A percentile compares a stretch with the other conserved stretches of the same genome.
phyloP scores from a whole-genome alignment of 2,113 vertebrate species.

The Hipposideros armiger region DNA sequence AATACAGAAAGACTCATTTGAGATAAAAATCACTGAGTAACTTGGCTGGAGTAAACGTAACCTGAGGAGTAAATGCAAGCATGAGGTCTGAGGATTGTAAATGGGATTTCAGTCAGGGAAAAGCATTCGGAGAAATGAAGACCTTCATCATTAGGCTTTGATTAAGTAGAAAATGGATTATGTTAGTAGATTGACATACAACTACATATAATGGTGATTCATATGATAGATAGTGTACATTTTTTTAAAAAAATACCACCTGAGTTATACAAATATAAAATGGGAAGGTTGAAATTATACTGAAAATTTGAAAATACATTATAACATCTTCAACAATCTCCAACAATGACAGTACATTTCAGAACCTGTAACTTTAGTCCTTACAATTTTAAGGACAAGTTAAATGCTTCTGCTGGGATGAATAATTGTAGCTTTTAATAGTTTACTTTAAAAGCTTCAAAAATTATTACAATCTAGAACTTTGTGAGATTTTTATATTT shows the following conservation, averaged over 20 bases:
- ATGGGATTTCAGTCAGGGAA: neutral
- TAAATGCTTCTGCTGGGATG: neutral
- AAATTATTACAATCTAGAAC: neutral
- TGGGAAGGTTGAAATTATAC: slow-evolving; percentile 5
- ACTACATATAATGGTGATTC: neutral
- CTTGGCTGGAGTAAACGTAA: neutral
- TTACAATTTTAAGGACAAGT: slow-evolving; percentile 1
- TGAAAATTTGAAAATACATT: slow-evolving; percentile 44
- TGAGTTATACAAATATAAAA: slow-evolving; percentile 13
- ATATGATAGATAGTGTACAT: neutral
- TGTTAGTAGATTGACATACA: neutral
- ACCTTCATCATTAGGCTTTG: neutral
- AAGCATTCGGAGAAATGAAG: neutral
- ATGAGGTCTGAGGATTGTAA: neutral
- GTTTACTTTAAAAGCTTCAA: slow-evolving; percentile 49
- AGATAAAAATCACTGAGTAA: neutral
- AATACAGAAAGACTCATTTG: neutral
- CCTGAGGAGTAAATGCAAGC: neutral
- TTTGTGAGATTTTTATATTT: slow-evolving; percentile 33
- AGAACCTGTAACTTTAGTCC: slow-evolving; percentile 15
- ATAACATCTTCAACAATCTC: neutral
- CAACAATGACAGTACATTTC: slow-evolving; percentile 2
- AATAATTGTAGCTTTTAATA: neutral
- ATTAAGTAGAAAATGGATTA: neutral
- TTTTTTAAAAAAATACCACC: neutral